phyloP scores from a whole-genome alignment of 53 echinoderm and acorn worm species.

The Actinopyga echinites region DNA sequence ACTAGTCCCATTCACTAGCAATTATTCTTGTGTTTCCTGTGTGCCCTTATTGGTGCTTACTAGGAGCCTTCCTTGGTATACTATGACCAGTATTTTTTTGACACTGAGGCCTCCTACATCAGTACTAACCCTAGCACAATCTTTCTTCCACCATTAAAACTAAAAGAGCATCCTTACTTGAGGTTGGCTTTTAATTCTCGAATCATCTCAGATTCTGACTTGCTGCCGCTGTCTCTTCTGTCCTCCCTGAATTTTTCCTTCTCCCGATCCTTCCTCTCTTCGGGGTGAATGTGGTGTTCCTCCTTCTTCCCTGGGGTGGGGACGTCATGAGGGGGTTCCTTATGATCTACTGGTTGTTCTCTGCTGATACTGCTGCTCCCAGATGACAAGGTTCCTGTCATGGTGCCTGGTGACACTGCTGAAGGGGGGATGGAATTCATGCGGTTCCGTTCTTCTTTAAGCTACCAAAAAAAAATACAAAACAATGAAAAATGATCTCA shows the following conservation, averaged over 20 bases:
- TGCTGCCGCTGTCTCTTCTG: slow-evolving; percentile 57
- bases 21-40: no score
- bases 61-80: no score
- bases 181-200: slow-evolving; percentile 85
- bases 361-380: slow-evolving; percentile 32
- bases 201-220: slow-evolving; percentile 77
- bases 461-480: background rate
- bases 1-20: no score
- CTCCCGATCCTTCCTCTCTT: slow-evolving; percentile 76
- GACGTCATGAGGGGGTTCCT: slow-evolving; percentile 73
- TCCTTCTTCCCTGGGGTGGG: slow-evolving; percentile 65
- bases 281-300: slow-evolving; percentile 58
- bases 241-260: slow-evolving; percentile 67
- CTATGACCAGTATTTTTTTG: no score
- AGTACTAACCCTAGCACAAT: no score
- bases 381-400: slow-evolving; percentile 35
- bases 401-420: slow-evolving; percentile 35
- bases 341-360: slow-evolving; percentile 44
- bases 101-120: no score
- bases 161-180: slow-evolving; percentile 61
- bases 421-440: slow-evolving; percentile 44
- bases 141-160: no score
- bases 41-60: no score
- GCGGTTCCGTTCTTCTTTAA: slow-evolving; percentile 34
- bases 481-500: no score